Evolutionary conservation across 2,888 invertebrate genomes (phyloP), one percentile per base, ranked within the genome.

Genomic region (Meteorus colon): DNA sequence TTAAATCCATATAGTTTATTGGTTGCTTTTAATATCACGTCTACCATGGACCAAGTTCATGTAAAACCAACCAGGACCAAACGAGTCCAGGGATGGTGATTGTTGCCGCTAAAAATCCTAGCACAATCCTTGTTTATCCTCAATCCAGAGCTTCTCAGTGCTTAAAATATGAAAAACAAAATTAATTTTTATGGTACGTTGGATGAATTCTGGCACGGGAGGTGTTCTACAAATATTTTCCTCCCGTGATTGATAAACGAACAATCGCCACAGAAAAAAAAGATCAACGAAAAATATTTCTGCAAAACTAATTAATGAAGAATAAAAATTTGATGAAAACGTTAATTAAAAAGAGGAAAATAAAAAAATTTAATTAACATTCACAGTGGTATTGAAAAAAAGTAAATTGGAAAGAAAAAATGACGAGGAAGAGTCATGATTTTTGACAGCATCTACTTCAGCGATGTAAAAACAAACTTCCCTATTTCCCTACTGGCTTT

Each of bases 61-160:
- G 69, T 74, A 67, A 74, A 27, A 19, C 48, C 45, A 45, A 73
- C 59, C 59, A 55, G 66, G 48, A 55, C 66, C 59, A 45, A 48
- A n/a, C 29, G 60, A 59, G 67, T 69, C 68, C 37, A 4, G 41
- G 34, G 69, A 67, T 68, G 68, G 74, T 74, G 59, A 73, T 55
- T 66, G 27, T 73, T 66, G 55, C 73, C 24, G 65, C 65, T 65
- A 65, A 65, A 55, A 65, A 65, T 41, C 65, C 65, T 59, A 72
- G 63, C 66, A 34, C 48, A 34, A 24, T 63, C 66, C 73, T 59
- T 66, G 59, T 73, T 63, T 37, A 66, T 41, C 60, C 45, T 41
- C 12, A 14, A 63, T 65, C 65, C 84, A 82, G 81, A 78, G 87
- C 87, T 87, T 86, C 86, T 85, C 85, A 81, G 84, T 84, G 87